These are phyloP conservation scores for Ellobius talpinus DNA, from an alignment of 2,113 vertebrate genomes.

Conservation along the genomic window DNA sequence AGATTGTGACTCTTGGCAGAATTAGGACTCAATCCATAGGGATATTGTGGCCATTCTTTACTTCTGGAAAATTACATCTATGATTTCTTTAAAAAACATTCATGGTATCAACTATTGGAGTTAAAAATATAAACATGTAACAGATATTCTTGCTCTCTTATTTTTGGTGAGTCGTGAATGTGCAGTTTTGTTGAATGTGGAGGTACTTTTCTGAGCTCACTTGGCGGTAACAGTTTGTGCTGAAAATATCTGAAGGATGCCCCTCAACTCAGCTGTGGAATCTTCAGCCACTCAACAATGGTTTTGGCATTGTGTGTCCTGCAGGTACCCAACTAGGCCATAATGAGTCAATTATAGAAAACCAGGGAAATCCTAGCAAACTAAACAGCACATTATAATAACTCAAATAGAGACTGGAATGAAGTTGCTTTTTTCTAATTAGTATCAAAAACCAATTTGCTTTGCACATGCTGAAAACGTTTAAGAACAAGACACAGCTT, in stretches of 20 bases:
- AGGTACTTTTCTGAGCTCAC: neutral
- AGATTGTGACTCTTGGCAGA: neutral
- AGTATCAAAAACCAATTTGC: neutral
- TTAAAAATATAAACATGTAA: neutral
- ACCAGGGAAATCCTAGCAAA: neutral
- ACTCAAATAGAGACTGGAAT: constrained; percentile 9
- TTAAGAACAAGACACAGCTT: neutral
- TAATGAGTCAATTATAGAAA: neutral
- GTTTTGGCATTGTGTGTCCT: neutral
- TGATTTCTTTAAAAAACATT: neutral
- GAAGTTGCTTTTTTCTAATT: constrained; percentile 34
- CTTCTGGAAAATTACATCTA: neutral
- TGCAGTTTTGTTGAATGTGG: neutral
- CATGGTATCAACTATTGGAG: neutral
- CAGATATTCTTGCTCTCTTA: neutral
- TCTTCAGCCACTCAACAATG: neutral
- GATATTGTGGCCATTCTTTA: neutral
- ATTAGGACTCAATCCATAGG: neutral
- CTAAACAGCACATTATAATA: neutral
- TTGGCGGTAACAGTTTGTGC: neutral
- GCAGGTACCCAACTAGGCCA: neutral
- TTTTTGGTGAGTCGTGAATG: neutral
- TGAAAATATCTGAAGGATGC: neutral
- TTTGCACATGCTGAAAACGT: constrained; percentile 43
- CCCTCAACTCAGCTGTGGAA: neutral